A percentile compares a stretch with the other conserved stretches of the same genome.
Conservation (phyloP, 2,888 invertebrate species). For the Leucophenga montana region DNA sequence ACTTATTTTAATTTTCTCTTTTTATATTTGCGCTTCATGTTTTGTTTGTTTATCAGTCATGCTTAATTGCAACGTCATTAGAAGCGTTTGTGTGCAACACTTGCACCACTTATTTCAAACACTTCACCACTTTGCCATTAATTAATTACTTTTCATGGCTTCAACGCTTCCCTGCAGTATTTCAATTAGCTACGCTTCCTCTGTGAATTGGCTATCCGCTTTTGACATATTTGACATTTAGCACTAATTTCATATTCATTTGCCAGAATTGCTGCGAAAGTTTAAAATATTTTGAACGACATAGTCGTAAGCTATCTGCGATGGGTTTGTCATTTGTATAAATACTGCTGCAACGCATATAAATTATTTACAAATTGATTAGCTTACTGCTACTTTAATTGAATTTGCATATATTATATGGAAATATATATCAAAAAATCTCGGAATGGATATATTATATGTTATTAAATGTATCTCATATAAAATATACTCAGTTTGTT, state of each 20-base stretch:
- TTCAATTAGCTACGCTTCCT: background rate
- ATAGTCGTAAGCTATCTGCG: background rate
- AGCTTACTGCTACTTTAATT: too few species aligned
- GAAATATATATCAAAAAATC: too few species aligned
- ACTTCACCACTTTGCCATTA: background rate
- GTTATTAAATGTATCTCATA: too few species aligned
- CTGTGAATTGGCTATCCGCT: background rate
- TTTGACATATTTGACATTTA: slow-evolving; percentile 10
- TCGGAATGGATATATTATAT: too few species aligned
- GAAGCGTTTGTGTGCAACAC: background rate
- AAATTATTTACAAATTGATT: too few species aligned
- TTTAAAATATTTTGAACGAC: too few species aligned
- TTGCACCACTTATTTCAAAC: background rate
- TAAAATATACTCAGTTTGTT: too few species aligned
- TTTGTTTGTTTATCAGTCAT: slow-evolving; percentile 7
- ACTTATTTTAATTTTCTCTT: background rate
- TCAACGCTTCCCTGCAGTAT: too few species aligned
- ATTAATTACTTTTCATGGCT: too few species aligned
- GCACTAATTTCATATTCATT: slow-evolving; percentile 1
- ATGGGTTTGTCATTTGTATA: background rate
- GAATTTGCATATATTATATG: too few species aligned
- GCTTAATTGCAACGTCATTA: background rate
- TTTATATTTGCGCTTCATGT: background rate
- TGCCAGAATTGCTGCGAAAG: too few species aligned
- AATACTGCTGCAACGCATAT: too few species aligned